Base-by-base conservation (phyloP, 2,888 invertebrate species). In the Cantharis rustica region DNA sequence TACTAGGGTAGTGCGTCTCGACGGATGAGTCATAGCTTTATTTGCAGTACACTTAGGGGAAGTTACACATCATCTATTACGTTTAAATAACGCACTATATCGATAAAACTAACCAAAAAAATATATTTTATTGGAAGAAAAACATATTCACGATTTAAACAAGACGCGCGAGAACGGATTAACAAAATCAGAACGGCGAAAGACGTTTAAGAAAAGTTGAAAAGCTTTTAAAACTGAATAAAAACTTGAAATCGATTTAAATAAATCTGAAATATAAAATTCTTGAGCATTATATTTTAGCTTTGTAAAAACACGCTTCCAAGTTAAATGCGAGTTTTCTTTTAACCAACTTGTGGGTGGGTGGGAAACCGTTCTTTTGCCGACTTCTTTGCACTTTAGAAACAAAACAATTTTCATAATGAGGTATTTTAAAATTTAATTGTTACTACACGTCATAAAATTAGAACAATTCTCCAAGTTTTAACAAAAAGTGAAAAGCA, bases 21-120 rank as follows among this genome's bases (percentile, higher is more conserved):
- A 77, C 77, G 79, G 72, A 69, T 79, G 79, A 79, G 73, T 79
- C 79, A 79, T 73, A 75, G 75, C 71, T 69, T 73, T 73, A 73
- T 77, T 73, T 77, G 77, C 75, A 79, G 73, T 69, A 71, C 61
- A 71, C 68, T 68, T 47, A 31, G 72, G 76, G 73, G 71, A 72
- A 74, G 73, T 69, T 73, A 75, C 75, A 75, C 72, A 77, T 79
- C 79, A 79, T 75, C 72, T 63, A 74, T 68, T 47, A 31, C 70
- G 27, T 72, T 20, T 64, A 70, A 69, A 72, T 26, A n/a, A 76
- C 66, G 31, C 68, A 73, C 63, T 47, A n/a, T n/a, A 47, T 47
- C 2, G 47, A 47, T 47, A 47, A 47, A 47, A 47, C 47, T n/a
- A 47, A 47, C 20, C 64, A 66, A 66, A 17, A 16, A 66, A 66